phyloP scores from a whole-genome alignment of 2,797 vertebrate genomes.

The Perodicticus potto region DNA sequence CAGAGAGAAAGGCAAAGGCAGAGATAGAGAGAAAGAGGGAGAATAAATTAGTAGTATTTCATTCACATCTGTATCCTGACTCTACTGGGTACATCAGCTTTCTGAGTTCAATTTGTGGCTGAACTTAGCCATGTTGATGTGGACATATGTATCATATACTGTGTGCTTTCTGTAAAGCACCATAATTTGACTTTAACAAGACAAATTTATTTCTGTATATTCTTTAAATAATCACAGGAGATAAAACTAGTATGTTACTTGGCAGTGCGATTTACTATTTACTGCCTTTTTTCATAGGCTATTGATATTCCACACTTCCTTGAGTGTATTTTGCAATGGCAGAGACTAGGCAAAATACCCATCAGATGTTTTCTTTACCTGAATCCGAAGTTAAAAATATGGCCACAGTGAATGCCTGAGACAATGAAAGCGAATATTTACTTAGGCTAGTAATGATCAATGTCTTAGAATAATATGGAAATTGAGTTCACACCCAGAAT shows the following conservation, averaged over 20 bases:
- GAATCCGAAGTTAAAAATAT: slow-evolving; percentile 76
- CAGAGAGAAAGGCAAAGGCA: not conserved
- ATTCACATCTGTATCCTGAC: not conserved
- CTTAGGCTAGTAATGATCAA: slow-evolving; percentile 80
- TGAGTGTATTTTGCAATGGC: slow-evolving; percentile 48
- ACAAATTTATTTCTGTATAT: not conserved
- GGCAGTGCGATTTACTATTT: not conserved
- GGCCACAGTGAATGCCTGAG: slow-evolving; percentile 71
- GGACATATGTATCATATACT: not conserved
- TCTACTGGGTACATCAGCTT: not conserved
- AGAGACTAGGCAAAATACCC: slow-evolving; percentile 68
- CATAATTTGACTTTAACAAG: not conserved
- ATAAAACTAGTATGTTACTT: not conserved
- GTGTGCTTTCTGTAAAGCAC: not conserved
- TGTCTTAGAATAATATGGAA: slow-evolving; percentile 80
- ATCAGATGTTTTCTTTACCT: slow-evolving; percentile 60
- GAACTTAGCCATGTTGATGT: not conserved
- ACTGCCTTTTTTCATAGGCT: not conserved
- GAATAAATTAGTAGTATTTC: not conserved
- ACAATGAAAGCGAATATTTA: slow-evolving; percentile 83
- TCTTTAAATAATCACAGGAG: not conserved
- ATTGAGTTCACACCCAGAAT: slow-evolving; percentile 78
- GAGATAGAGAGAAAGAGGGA: not conserved
- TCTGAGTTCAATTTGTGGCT: not conserved
- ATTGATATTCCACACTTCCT: slow-evolving; percentile 66